Percentiles rank a stretch among this genome's conserved stretches.
phyloP scores from a whole-genome alignment of 2,113 vertebrate species.

The Fregetta grallaria region DNA sequence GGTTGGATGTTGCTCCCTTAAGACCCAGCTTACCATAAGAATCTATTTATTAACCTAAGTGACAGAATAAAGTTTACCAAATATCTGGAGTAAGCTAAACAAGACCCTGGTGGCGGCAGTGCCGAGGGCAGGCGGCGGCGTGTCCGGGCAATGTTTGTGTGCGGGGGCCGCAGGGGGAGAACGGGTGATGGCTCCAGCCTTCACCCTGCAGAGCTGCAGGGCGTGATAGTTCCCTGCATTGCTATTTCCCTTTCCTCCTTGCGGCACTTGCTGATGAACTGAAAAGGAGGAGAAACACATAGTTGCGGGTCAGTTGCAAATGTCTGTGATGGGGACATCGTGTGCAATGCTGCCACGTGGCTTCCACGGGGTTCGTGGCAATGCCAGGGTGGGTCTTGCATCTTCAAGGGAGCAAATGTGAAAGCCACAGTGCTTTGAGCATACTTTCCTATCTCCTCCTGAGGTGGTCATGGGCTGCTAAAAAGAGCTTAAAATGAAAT shows the following conservation, averaged over 20 bases:
- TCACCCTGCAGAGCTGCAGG: background rate
- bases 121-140: background rate
- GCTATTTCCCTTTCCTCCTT: background rate
- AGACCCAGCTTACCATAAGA: background rate
- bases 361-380: background rate
- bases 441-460: background rate
- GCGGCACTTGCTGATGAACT: background rate
- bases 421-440: background rate
- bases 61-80: background rate
- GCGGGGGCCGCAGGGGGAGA: rapidly evolving
- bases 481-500: background rate
- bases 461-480: background rate
- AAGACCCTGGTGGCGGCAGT: rapidly evolving
- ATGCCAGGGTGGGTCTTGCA: background rate
- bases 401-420: background rate
- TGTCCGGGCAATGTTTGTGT: rapidly evolving
- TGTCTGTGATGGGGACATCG: background rate
- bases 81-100: background rate
- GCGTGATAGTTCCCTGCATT: background rate
- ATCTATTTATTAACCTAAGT: background rate
- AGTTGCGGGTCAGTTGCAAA: background rate
- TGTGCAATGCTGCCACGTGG: background rate
- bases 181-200: background rate
- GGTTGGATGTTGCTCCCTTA: background rate
- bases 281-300: background rate